Conservation (phyloP, 2,888 invertebrate species). For the Acrobasis suavella region DNA sequence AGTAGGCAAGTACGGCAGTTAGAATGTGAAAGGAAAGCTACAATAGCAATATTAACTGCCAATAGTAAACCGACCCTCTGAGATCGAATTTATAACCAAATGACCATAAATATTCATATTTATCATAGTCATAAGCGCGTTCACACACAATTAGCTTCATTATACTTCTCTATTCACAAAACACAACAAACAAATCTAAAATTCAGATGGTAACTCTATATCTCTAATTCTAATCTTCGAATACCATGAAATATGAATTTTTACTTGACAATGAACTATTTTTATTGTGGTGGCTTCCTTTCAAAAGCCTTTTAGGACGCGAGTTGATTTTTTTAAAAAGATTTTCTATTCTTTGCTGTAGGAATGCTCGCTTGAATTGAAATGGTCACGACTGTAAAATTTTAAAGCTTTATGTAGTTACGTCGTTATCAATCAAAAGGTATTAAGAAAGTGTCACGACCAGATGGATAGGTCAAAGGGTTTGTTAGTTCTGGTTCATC, state of each 20-base stretch:
- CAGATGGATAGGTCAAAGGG: conserved; percentile 49
- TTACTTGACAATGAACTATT: conserved; percentile 66
- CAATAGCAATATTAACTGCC: conserved; percentile 36
- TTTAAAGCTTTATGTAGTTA: conserved; percentile 33
- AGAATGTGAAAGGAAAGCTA: not conserved
- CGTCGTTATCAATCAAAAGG: conserved; percentile 59
- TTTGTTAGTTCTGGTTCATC: conserved; percentile 35
- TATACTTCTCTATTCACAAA: conserved; percentile 62
- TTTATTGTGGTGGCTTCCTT: conserved; percentile 72
- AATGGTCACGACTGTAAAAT: conserved; percentile 35
- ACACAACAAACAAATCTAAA: conserved; percentile 64
- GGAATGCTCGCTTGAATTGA: conserved; percentile 32
- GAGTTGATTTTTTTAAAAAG: conserved; percentile 41
- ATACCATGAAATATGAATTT: conserved; percentile 73
- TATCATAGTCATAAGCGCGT: conserved; percentile 47
- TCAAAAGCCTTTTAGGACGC: conserved; percentile 42
- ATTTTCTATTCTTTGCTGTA: conserved; percentile 27
- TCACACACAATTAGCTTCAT: conserved; percentile 81
- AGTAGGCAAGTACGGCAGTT: not conserved
- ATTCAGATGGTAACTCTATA: conserved; percentile 75
- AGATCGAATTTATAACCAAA: conserved; percentile 42
- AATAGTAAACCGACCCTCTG: conserved; percentile 46
- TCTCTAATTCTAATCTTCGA: conserved; percentile 64
- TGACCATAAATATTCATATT: conserved; percentile 74
- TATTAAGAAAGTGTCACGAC: conserved; percentile 42